Evolutionary conservation across 2,113 vertebrate genomes (phyloP).

Genomic region (Mugil cephalus): DNA sequence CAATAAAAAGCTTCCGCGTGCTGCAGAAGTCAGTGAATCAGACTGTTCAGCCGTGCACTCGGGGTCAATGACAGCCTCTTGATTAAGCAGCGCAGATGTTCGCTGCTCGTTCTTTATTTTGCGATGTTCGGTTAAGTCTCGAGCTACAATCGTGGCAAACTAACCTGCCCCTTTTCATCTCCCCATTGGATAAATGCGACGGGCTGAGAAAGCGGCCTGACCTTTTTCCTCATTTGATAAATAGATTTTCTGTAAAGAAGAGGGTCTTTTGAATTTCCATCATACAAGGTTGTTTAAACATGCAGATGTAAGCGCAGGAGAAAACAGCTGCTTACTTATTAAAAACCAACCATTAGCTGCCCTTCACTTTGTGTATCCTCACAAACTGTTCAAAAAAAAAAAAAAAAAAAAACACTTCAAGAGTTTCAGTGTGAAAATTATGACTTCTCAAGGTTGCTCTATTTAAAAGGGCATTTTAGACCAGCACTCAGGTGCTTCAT

Average conservation of each 20-base stretch:
- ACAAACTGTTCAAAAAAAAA: conserved; percentile 44
- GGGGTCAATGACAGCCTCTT: conserved; percentile 30
- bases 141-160: not conserved
- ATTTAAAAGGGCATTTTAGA: conserved; percentile 61
- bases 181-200: conserved; percentile 13
- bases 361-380: conserved; percentile 55
- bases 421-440: conserved; percentile 57
- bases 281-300: conserved; percentile 51
- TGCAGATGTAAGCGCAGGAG: conserved; percentile 11
- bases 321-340: conserved; percentile 54
- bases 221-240: conserved; percentile 3
- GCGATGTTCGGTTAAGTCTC: conserved; percentile 10
- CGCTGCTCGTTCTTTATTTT: conserved; percentile 17
- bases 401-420: conserved; percentile 46
- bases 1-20: conserved; percentile 3
- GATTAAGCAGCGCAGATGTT: not conserved
- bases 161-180: conserved; percentile 14
- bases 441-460: conserved; percentile 70
- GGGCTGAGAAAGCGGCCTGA: not conserved
- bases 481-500: conserved; percentile 48
- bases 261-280: conserved; percentile 2
- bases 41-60: conserved; percentile 18
- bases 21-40: conserved; percentile 15
- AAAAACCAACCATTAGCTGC: conserved; percentile 56
- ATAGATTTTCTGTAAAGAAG: not conserved